Evolutionary conservation across 2,888 invertebrate genomes (phyloP), one percentile per base, ranked within the genome.

Genomic region (Hyposoter didymator): DNA sequence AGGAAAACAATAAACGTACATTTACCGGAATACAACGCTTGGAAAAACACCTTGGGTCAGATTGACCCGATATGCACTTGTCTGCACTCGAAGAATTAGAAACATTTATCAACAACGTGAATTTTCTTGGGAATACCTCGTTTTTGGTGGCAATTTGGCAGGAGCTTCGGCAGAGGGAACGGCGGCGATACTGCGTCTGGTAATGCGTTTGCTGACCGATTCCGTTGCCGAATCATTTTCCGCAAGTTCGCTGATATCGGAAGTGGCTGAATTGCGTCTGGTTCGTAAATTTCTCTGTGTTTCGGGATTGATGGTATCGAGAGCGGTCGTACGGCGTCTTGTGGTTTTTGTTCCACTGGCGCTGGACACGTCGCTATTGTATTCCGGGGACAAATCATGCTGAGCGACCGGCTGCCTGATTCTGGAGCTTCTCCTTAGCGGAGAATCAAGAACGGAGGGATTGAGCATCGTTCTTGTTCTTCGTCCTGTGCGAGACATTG

Each of bases 371-470:
- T 90, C 88, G 43, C 86, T 90, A n/a, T 81, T n/a, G 4, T 90
- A 89, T 19, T 89, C 90, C 0, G 90, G 89, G 0, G 90, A 90
- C 28, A 88, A 89, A 39, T 82, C 88, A 78, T 86, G 82, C 22
- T 87, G 87, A 47, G 82, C 85, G n/a, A 74, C 73, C 0, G 88
- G 78, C 17, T 84, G 86, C 39, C 87, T 90, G 39, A 83, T 89
- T 84, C 92, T 88, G 4, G 86, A 87, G 62, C 92, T 92, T 2
- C 91, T 90, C 12, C 92, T 90, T 39, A 91, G 73, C 5, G 91
- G 90, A 7, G 91, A 91, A 84, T 90, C 89, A 10, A 87, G 73
- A 1, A 84, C 69, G 3, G 82, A 52, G 4, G 84, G 69, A 8
- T 59, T 74, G 6, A 80, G 17, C 1, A 78, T 22, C 2, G 76